phyloP scores from a whole-genome alignment of 2,888 invertebrate species.

The Dione juno region DNA sequence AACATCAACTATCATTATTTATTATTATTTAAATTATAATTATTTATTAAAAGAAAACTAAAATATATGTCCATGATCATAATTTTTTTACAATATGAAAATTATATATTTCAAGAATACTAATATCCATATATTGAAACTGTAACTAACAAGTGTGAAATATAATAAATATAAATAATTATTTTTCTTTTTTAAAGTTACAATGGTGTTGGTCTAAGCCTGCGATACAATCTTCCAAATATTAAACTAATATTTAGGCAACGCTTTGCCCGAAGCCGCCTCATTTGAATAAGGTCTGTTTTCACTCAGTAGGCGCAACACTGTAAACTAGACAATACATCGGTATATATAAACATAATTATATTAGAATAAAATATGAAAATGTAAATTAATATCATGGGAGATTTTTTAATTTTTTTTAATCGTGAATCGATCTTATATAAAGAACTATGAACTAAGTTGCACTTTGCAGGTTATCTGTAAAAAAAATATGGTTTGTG shows the following conservation, averaged over 20 bases:
- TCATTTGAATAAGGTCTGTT: constrained; percentile 80
- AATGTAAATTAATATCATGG: no score
- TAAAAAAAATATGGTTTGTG: no score
- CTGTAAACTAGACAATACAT: constrained; percentile 35
- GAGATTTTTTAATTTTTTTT: no score
- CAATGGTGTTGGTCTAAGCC: constrained; percentile 57
- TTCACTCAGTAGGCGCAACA: constrained; percentile 50
- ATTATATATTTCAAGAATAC: background rate
- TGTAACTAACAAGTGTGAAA: background rate
- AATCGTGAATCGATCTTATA: no score
- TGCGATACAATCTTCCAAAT: constrained; percentile 79
- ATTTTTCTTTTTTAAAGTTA: constrained; percentile 50
- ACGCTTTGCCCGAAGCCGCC: constrained; percentile 81
- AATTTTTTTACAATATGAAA: background rate
- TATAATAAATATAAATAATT: background rate
- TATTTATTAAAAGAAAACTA: background rate
- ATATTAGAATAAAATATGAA: background rate
- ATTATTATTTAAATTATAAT: background rate
- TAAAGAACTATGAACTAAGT: no score
- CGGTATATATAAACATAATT: background rate
- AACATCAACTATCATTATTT: background rate
- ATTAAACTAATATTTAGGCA: constrained; percentile 84
- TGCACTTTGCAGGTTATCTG: no score
- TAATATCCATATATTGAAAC: background rate
- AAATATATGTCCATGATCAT: background rate